These are phyloP conservation scores for Cryptoprocta ferox DNA, from an alignment of 2,797 vertebrate species.

Conservation along the genomic window DNA sequence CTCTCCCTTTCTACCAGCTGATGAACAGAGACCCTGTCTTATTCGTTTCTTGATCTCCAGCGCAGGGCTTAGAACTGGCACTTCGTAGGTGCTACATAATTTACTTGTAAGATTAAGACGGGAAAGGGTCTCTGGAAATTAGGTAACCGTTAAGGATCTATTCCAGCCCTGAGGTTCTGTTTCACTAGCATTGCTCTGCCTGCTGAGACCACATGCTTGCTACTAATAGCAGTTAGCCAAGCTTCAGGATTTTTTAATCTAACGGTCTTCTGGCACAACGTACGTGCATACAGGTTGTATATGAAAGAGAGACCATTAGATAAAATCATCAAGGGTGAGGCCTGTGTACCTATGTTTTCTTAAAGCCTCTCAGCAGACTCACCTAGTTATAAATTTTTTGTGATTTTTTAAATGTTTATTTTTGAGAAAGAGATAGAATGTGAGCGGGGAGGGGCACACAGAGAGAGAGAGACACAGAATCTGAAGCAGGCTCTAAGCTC, in stretches of 20 bases:
- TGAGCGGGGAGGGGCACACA: too few relatives aligned
- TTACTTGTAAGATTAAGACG: conserved; percentile 13
- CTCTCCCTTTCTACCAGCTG: background rate
- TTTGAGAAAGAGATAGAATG: too few relatives aligned
- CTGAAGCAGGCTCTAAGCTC: too few relatives aligned
- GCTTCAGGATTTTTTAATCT: background rate
- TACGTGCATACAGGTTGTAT: background rate
- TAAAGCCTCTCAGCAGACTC: background rate
- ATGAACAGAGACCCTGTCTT: background rate
- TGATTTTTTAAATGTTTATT: too few relatives aligned
- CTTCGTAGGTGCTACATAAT: background rate
- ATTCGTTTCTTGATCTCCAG: background rate
- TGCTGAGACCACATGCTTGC: background rate
- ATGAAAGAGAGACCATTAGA: background rate
- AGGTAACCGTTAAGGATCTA: background rate
- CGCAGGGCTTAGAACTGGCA: background rate
- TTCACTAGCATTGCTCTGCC: conserved; percentile 17
- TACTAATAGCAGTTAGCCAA: background rate
- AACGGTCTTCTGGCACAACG: background rate
- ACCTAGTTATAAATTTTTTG: background rate
- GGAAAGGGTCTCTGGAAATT: background rate
- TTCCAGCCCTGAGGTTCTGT: background rate
- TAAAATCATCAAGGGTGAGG: background rate
- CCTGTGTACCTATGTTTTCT: background rate
- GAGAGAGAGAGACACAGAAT: too few relatives aligned